Evolutionary conservation across 2,113 vertebrate genomes (phyloP).

Genomic region (Spea multiplicata): DNA sequence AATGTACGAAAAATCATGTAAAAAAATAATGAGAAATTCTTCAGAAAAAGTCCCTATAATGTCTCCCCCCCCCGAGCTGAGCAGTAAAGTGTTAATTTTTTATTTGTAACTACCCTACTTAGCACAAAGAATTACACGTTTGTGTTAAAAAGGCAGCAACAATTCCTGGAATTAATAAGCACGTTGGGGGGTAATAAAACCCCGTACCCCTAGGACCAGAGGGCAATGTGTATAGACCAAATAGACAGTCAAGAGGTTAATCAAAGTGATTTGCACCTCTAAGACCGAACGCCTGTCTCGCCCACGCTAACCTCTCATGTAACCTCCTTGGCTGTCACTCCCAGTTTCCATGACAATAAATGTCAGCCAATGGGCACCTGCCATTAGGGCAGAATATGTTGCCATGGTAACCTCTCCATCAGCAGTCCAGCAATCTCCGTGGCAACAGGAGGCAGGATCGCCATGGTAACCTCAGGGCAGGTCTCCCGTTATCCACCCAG

Average conservation of each 20-base stretch:
- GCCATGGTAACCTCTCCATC: conserved; percentile 24
- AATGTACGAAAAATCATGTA: too few relatives aligned
- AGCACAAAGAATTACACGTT: too few relatives aligned
- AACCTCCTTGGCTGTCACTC: neutral
- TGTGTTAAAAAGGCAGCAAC: too few relatives aligned
- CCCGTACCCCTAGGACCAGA: too few relatives aligned
- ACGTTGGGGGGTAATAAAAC: too few relatives aligned
- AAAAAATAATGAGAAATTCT: too few relatives aligned
- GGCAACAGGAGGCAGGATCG: conserved; percentile 35
- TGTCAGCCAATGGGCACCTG: conserved; percentile 34
- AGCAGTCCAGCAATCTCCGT: conserved; percentile 33
- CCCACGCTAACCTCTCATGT: neutral
- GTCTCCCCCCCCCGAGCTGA: too few relatives aligned
- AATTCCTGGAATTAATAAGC: too few relatives aligned
- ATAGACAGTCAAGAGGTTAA: neutral
- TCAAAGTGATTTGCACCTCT: neutral
- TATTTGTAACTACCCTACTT: too few relatives aligned
- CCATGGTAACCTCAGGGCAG: conserved; percentile 30
- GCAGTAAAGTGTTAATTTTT: too few relatives aligned
- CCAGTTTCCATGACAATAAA: conserved; percentile 22
- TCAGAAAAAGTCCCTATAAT: too few relatives aligned
- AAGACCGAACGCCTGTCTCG: neutral
- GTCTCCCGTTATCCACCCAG: neutral
- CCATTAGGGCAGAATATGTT: conserved; percentile 35
- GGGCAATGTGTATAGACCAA: neutral